A percentile compares a stretch with the other conserved stretches of the same genome.
Evolutionary conservation across 2,113 vertebrate genomes (phyloP).

Genomic region (Ifrita kowaldi): DNA sequence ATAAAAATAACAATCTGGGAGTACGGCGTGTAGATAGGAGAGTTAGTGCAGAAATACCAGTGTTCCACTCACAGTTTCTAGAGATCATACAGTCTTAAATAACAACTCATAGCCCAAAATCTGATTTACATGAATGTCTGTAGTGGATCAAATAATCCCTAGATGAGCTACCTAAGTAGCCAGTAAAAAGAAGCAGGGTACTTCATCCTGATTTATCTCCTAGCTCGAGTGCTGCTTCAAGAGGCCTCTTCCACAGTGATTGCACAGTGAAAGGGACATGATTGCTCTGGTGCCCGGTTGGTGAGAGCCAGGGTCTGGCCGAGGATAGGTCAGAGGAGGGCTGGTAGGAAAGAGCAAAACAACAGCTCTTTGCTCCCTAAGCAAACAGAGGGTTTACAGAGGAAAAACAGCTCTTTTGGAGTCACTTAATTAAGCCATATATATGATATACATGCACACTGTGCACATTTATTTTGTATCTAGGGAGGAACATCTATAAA

Average conservation of each 20-base stretch:
- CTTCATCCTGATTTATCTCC: conserved; percentile 18
- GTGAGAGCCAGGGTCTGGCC: not conserved
- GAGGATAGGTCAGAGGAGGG: rapidly evolving
- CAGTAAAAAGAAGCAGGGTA: not conserved
- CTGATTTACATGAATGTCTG: not conserved
- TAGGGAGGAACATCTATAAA: not conserved
- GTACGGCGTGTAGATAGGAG: not conserved
- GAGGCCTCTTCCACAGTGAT: not conserved
- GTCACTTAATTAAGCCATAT: not conserved
- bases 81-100: not conserved
- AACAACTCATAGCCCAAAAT: not conserved
- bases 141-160: not conserved
- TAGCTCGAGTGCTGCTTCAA: not conserved
- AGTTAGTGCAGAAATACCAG: not conserved
- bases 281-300: rapidly evolving
- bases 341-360: not conserved
- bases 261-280: not conserved
- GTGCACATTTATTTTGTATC: not conserved
- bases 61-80: not conserved
- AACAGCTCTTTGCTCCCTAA: not conserved
- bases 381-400: not conserved
- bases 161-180: not conserved
- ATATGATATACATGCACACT: rapidly evolving
- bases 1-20: not conserved
- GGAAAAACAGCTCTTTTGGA: not conserved